Evolutionary conservation across 2,797 vertebrate genomes (phyloP).

Genomic region (Onychomys arenicola): DNA sequence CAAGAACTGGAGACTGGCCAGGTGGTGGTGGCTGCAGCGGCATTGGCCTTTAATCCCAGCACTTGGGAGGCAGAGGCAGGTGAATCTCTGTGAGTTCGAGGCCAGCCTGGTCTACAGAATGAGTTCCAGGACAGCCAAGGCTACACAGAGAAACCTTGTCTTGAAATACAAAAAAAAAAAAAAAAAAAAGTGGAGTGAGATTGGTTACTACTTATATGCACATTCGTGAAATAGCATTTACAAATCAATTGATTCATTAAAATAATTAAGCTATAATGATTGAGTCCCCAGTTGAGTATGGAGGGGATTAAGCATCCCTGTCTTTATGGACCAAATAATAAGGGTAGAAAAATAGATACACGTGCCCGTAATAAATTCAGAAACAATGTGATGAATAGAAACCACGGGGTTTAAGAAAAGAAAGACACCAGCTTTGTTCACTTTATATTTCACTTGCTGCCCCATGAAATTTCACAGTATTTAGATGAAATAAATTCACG

Average conservation of each 20-base stretch:
- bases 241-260: constrained; percentile 15
- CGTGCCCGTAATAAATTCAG: not conserved
- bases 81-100: not conserved
- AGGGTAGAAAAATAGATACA: constrained; percentile 11
- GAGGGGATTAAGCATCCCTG: not conserved
- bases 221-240: constrained; percentile 32
- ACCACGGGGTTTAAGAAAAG: not conserved
- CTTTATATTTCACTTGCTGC: constrained; percentile 37
- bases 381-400: not conserved
- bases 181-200: too few relatives aligned
- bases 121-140: too few relatives aligned
- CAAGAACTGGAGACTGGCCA: not conserved
- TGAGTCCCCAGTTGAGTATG: not conserved
- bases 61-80: not conserved
- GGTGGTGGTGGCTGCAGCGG: accelerated
- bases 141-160: not conserved
- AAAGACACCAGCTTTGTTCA: not conserved
- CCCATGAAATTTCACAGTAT: constrained; percentile 46
- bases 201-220: not conserved
- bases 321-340: not conserved
- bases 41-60: not conserved
- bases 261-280: constrained; percentile 37
- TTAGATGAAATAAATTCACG: constrained; percentile 43
- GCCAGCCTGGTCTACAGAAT: not conserved
- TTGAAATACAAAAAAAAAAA: not conserved